Evolutionary conservation across 2,888 invertebrate species (phyloP), one percentile per base, ranked within the genome.

Genomic region (Netelia virgata): DNA sequence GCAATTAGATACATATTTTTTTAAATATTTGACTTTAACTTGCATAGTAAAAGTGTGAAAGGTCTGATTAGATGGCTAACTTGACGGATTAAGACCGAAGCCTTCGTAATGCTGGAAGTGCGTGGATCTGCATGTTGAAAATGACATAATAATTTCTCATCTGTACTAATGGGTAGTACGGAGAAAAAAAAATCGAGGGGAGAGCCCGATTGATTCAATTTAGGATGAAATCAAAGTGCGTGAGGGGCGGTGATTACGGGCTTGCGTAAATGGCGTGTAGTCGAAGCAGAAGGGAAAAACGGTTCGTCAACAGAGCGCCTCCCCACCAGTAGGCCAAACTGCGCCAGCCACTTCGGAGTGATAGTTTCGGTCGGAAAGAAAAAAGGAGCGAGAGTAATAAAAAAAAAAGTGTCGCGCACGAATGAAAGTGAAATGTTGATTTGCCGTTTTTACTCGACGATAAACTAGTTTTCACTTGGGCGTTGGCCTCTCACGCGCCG

Each of bases 361-460:
- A 61, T 57, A 18, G 61, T 10, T 64, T 20, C 55, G 36, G 53
- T 16, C 6, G 20, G 14, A 59, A 79, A n/a, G 20, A 55, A 23
- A 63, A 59, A 69, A 55, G 55, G 81, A 84, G 69, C 41, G 70
- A 85, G 61, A 70, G 55, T 36, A 87, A 73, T 61, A 84, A 85
- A 85, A 86, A 86, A 88, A 83, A 87, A 88, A 83, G 89, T 89
- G 90, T 86, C 82, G 78, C 87, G 87, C 87, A 74, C 80, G 87
- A 89, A 88, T 88, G 89, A 90, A 91, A 91, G 91, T 92, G 90
- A 92, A 91, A 91, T 89, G 88, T 86, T 84, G 68, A 81, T 84
- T 86, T 74, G 53, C 84, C 86, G 86, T 81, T 77, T 83, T 86
- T 87, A 81, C 66, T 83, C 73, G 84, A 75, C 75, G 86, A 59